phyloP scores from a whole-genome alignment of 2,797 vertebrate species.

The Pachyuromys duprasi region DNA sequence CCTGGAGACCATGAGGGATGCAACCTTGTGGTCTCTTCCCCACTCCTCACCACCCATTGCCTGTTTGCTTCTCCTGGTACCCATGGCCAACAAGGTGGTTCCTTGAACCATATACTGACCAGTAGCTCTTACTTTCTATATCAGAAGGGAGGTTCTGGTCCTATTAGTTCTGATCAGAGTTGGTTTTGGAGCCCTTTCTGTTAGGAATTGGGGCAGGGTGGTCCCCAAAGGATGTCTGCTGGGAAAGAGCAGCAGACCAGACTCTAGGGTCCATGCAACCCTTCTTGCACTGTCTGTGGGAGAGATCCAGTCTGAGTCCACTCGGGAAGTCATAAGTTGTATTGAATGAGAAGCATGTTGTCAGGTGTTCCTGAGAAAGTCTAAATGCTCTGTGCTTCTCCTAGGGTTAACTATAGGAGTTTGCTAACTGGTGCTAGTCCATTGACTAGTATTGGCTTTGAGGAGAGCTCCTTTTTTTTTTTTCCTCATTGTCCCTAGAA shows the following conservation, averaged over 20 bases:
- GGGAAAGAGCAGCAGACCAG: fast-evolving
- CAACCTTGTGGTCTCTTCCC: not conserved
- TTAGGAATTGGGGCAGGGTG: not conserved
- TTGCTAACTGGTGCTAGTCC: not conserved
- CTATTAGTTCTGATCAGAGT: not conserved
- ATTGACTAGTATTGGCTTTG: not conserved
- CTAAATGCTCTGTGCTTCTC: not conserved
- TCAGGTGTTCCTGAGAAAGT: no score
- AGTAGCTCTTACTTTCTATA: not conserved
- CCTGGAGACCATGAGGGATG: no score
- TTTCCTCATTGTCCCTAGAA: not conserved
- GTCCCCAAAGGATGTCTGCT: not conserved
- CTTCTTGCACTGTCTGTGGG: fast-evolving
- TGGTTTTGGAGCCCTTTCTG: not conserved
- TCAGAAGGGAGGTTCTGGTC: not conserved
- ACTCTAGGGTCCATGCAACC: fast-evolving
- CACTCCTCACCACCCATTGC: not conserved
- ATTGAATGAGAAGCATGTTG: no score
- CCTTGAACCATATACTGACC: not conserved
- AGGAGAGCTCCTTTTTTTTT: not conserved
- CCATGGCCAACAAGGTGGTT: not conserved
- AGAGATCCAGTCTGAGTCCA: not conserved
- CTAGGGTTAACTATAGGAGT: fast-evolving
- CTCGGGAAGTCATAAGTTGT: not conserved
- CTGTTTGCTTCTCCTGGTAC: not conserved